phyloP scores from a whole-genome alignment of 2,888 invertebrate species.

The Amphimallon solstitiale region DNA sequence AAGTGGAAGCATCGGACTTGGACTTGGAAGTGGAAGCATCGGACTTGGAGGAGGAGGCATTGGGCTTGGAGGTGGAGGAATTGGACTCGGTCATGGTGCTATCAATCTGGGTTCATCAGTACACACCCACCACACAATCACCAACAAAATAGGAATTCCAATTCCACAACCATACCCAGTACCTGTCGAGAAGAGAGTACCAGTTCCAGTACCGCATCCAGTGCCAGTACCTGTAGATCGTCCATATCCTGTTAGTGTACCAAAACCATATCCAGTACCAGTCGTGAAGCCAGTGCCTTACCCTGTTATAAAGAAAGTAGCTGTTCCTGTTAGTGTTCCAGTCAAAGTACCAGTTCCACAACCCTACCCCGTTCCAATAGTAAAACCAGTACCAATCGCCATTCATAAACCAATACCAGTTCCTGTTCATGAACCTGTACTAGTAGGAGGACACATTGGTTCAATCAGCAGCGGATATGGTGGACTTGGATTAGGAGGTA shows the following conservation, averaged over 20 bases:
- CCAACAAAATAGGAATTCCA: conserved; percentile 67
- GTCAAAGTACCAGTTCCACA: conserved; percentile 56
- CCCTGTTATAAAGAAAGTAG: conserved; percentile 66
- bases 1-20: conserved; percentile 34
- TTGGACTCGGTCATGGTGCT: conserved; percentile 37
- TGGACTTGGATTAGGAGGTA: conserved; percentile 40
- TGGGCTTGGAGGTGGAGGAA: background rate
- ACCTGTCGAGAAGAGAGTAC: conserved; percentile 69
- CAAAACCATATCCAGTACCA: conserved; percentile 62
- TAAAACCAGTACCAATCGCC: conserved; percentile 60
- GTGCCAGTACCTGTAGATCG: conserved; percentile 50
- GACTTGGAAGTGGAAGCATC: conserved; percentile 27
- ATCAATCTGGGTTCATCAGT: conserved; percentile 32
- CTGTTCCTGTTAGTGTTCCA: conserved; percentile 58
- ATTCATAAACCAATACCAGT: conserved; percentile 64
- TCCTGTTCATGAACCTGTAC: conserved; percentile 52
- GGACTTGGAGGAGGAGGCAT: conserved; percentile 40
- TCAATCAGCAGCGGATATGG: conserved; percentile 8
- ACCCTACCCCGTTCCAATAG: conserved; percentile 58
- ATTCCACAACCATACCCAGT: conserved; percentile 73
- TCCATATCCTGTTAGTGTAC: conserved; percentile 65
- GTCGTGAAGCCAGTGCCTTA: conserved; percentile 66
- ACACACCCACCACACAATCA: conserved; percentile 67
- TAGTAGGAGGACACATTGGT: conserved; percentile 44
- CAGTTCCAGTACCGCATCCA: conserved; percentile 63